phyloP scores from a whole-genome alignment of 1,140 invertebrate genomes.

The Laodelphax striatellus region DNA sequence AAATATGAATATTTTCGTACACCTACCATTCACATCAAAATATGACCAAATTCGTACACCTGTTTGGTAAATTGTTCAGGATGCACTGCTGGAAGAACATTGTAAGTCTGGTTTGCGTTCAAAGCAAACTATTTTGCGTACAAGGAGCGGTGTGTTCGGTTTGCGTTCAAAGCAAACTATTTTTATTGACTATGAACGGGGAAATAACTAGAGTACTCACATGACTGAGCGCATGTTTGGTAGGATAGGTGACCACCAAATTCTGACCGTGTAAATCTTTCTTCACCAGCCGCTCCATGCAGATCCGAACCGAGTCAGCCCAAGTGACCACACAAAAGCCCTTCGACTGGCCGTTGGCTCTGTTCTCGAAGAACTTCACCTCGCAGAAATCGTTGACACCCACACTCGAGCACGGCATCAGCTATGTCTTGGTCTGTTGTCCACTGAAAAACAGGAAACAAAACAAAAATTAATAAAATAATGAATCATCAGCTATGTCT shows the following conservation, averaged over 20 bases:
- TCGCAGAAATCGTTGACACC: conserved; percentile 92
- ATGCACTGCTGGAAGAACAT: no score
- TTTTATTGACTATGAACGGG: no score
- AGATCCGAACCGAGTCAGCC: conserved; percentile 77
- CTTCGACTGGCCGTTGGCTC: conserved; percentile 98
- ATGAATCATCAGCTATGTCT: conserved; percentile 86
- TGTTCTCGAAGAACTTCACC: conserved; percentile 99
- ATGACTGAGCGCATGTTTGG: conserved; percentile 70
- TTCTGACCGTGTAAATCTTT: conserved; percentile 92
- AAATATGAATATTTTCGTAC: no score
- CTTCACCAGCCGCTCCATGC: conserved; percentile 86
- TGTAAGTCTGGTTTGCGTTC: no score
- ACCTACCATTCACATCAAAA: no score
- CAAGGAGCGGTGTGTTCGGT: no score
- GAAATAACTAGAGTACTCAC: conserved; percentile 24
- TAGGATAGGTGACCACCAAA: conserved; percentile 89
- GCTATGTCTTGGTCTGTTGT: conserved; percentile 94
- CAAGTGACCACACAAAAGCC: conserved; percentile 90
- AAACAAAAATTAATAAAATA: neutral
- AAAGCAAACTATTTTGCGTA: no score
- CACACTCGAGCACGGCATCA: conserved; percentile 69
- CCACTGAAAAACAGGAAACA: conserved; percentile 59
- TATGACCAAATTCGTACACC: no score
- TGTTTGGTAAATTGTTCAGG: no score
- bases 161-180: no score